Evolutionary conservation across 92 coral and sea anemone species (phyloP), one percentile per base, ranked within the genome.

Genomic region (Galaxea fascicularis): DNA sequence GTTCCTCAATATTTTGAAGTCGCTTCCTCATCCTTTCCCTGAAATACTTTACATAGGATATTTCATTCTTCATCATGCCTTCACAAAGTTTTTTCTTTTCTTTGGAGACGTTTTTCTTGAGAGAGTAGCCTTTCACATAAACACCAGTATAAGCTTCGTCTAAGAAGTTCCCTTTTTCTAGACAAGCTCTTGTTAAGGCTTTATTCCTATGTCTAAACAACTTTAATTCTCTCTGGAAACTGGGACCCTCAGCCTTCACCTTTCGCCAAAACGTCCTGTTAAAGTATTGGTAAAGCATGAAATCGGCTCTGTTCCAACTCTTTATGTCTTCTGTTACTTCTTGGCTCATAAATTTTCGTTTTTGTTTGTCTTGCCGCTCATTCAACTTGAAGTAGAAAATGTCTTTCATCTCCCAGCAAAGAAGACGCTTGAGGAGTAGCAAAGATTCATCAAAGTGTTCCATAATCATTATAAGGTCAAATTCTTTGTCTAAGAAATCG

Each of bases 61-160:
- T 80, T 63, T 94, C 98, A 69, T 94, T 94, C 71, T 90, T 86
- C 86, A 89, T 85, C 95, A 94, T 92, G 57, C 81, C 67, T 80
- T 94, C 90, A 73, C 98, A 94, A 24, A 85, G 22, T 16, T 8
- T 56, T 73, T 64, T 92, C 78, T 91, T 56, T 52, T 59, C 54
- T 9, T 13, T 52, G 24, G 95, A 93, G 3, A 89, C 65, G 31
- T 80, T 90, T 56, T 87, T 74, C 75, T 80, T 86, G n/a, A 94
- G 74, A 18, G 93, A 82, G 26, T 92, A 94, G 6, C 98, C 95
- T 25, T 94, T 94, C 6, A 94, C 98, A 51, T 86, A 94, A 52
- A 94, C 98, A 10, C 98, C 98, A 4, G 89, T 83, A 75, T 94
- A 94, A 0, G 98, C 98, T 47, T 94, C 98, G 59, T 94, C 98